Base-by-base conservation (phyloP, 2,888 invertebrate species). In the Andricus quercusramuli region DNA sequence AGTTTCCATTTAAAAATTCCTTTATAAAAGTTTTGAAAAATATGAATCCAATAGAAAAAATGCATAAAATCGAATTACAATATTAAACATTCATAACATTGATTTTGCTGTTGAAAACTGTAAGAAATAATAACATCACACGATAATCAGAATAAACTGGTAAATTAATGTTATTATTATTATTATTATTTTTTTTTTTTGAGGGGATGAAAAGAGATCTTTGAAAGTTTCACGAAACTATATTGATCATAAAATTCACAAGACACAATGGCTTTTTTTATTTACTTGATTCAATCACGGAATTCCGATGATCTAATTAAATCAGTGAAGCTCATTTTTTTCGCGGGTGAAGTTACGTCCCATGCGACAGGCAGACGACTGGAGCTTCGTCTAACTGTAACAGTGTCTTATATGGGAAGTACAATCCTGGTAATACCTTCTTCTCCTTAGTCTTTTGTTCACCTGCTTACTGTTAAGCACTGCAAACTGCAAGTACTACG, bases 401-500 rank as follows among this genome's bases (percentile, higher is more conserved):
- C 89, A 89, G 83, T 87, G 87, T 90, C 90, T 90, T 91, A 91
- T 90, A 90, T 74, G 74, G 56, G 74, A 59, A 74, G 74, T 74
- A 74, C 56, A 56, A 74, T 74, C 74, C 47, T 32, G 15, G 74
- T 74, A 74, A 74, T 56, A 74, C 74, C 74, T 74, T 70, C 51
- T 74, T 74, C 70, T 70, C 11, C 70, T 70, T 41, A 22, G 15
- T 29, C 29, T 70, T 70, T 20, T 56, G 22, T 29, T 51, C 56
- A 74, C 56, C 56, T 74, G 56, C 56, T 56, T 59, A 74, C n/a
- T 74, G 74, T 51, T 74, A 74, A 74, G 22, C 56, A 74, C 56
- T 64, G 64, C 59, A 59, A 59, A 66, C 68, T 68, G 70, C 51
- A 37, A 32, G 74, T 74, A 59, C 74, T 74, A 56, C 32, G 29